phyloP scores from a whole-genome alignment of 2,888 invertebrate genomes.

The Melieria picta region DNA sequence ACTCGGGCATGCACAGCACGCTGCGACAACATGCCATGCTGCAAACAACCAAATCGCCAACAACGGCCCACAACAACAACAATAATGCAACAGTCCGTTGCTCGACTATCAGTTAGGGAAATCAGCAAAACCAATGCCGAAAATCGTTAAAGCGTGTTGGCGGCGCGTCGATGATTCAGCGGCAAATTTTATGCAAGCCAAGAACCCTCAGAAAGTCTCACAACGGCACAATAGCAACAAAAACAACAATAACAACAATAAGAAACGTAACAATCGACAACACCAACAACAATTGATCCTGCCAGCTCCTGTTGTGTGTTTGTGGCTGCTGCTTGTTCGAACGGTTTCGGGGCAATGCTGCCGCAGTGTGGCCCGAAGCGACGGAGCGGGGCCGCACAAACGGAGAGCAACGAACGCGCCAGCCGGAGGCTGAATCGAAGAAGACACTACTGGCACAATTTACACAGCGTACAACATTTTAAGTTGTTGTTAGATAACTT shows the following conservation, averaged over 20 bases:
- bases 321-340: too few relatives aligned
- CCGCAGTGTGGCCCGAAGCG: too few relatives aligned
- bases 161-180: background rate
- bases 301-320: too few relatives aligned
- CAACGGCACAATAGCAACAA: too few relatives aligned
- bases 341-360: too few relatives aligned
- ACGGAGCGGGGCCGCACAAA: too few relatives aligned
- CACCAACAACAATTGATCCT: too few relatives aligned
- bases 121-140: constrained; percentile 17
- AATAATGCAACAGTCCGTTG: constrained; percentile 10
- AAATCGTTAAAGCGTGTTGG: constrained; percentile 15
- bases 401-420: background rate
- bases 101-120: constrained; percentile 26
- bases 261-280: too few relatives aligned
- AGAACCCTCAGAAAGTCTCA: too few relatives aligned
- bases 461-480: constrained; percentile 22
- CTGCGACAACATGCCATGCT: constrained; percentile 6
- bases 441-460: constrained; percentile 34
- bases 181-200: too few relatives aligned
- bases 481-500: constrained; percentile 1
- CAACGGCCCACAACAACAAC: constrained; percentile 6
- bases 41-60: constrained; percentile 12
- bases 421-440: background rate
- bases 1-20: constrained; percentile 44
- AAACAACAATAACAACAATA: too few relatives aligned